Conservation (phyloP, 64 coral and sea anemone species). For the Anthopleura sola region DNA sequence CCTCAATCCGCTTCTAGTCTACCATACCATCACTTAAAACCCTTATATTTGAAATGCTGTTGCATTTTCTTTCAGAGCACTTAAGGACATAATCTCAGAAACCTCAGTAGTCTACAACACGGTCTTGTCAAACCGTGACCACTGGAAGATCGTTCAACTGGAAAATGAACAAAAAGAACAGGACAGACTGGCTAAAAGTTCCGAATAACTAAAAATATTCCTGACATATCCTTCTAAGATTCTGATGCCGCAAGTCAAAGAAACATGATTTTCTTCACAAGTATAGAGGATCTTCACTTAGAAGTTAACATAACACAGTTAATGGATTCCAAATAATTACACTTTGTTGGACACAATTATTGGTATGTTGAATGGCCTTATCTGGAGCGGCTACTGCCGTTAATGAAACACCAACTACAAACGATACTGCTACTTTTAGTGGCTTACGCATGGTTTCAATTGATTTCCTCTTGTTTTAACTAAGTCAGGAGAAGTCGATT, state of each 20-base stretch:
- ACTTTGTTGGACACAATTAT: not conserved
- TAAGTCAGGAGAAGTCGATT: too few species aligned
- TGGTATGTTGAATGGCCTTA: not conserved
- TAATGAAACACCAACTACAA: not conserved
- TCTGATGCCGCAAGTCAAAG: not conserved
- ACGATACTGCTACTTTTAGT: not conserved
- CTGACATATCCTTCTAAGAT: not conserved
- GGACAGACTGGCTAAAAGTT: not conserved
- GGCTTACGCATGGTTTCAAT: not conserved
- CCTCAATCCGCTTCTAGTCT: too few species aligned
- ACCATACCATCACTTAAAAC: too few species aligned
- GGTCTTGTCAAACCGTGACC: constrained; percentile 42
- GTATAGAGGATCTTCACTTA: not conserved
- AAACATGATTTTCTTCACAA: not conserved
- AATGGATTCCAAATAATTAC: not conserved
- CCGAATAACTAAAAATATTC: not conserved
- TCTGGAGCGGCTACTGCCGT: not conserved
- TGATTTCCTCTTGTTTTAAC: not conserved
- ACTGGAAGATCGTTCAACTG: constrained; percentile 48
- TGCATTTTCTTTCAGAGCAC: constrained; percentile 17
- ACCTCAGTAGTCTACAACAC: constrained; percentile 39
- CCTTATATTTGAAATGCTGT: not conserved
- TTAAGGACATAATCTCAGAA: constrained; percentile 29
- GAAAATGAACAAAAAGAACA: constrained; percentile 22
- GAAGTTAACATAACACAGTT: too few species aligned